Percentiles rank a stretch among this genome's conserved stretches.
Conservation (phyloP, 2,113 vertebrate genomes). For the Anser brachyrhynchus region DNA sequence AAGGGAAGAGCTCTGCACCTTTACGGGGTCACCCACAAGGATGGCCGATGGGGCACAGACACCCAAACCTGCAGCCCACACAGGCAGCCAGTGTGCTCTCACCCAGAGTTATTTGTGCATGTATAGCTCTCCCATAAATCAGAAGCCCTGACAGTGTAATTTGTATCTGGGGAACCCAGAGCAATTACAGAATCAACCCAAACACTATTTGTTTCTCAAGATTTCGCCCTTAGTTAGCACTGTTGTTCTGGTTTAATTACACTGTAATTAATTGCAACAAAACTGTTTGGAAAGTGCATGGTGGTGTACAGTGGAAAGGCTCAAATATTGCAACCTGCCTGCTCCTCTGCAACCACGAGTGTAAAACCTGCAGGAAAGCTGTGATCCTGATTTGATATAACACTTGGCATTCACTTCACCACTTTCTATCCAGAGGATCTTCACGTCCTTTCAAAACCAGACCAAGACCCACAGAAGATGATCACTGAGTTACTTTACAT, state of each 20-base stretch:
- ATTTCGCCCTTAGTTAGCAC: constrained; percentile 59
- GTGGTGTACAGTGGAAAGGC: background rate
- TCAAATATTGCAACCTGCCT: constrained; percentile 10
- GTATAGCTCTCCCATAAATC: background rate
- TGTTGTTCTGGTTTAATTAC: constrained; percentile 49
- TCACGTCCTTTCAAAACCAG: background rate
- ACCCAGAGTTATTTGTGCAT: background rate
- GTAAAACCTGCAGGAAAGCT: background rate
- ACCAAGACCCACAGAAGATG: background rate
- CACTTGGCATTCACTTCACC: background rate
- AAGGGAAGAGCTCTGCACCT: background rate
- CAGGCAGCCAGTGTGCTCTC: background rate
- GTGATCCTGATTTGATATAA: background rate
- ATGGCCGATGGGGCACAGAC: background rate
- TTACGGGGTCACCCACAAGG: background rate
- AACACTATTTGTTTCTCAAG: constrained; percentile 27
- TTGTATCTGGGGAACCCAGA: background rate
- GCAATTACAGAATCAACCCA: constrained; percentile 56
- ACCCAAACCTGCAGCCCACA: background rate
- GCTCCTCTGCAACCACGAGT: background rate
- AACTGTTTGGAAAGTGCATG: constrained; percentile 61
- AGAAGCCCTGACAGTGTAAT: constrained; percentile 29
- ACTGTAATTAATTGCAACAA: constrained; percentile 66
- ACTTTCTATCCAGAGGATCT: background rate
- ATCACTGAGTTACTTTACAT: background rate